Evolutionary conservation across 2,888 invertebrate genomes (phyloP), one percentile per base, ranked within the genome.

Genomic region (Oscheius myriophilus): DNA sequence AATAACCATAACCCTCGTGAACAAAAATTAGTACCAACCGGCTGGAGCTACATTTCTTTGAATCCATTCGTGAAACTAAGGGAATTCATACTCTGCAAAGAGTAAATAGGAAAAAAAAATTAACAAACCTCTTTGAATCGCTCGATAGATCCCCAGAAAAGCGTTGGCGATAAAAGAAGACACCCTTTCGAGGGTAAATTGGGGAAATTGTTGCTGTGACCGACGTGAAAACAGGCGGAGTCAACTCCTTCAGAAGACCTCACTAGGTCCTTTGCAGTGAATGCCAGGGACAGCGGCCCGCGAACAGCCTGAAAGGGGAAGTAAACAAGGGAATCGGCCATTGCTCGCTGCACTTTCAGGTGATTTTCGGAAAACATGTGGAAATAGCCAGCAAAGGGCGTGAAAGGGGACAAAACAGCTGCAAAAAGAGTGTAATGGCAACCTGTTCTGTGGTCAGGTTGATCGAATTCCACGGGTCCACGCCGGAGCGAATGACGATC

Each of bases 401-500:
- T 0, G n/a, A n/a, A n/a, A n/a, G n/a, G n/a, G n/a, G n/a, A n/a
- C n/a, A n/a, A n/a, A n/a, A n/a, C n/a, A n/a, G n/a, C n/a, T n/a
- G n/a, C n/a, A n/a, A n/a, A n/a, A n/a, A 33, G 9, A 16, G 18
- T 33, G 21, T 18, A n/a, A n/a, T 49, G 16, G n/a, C 18, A 55
- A 79, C 79, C 26, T 79, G 67, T 52, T 77, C 76, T 9, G 79
- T 77, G 1, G 75, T 74, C 65, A 80, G 62, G 67, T 78, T 74
- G 11, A 70, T 69, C 18, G 79, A 69, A 55, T 77, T 78, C 83
- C 83, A 84, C 23, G 83, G 82, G n/a, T 82, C 77, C 21, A 84
- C 78, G 14, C 70, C 69, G 14, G 78, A 73, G 9, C 75, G 74
- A 2, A 84, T 73, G 18, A 84, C 72, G 54, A 84, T 72, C 54